Conservation (phyloP, 1,140 invertebrate species). For the Heliconius hewitsoni region DNA sequence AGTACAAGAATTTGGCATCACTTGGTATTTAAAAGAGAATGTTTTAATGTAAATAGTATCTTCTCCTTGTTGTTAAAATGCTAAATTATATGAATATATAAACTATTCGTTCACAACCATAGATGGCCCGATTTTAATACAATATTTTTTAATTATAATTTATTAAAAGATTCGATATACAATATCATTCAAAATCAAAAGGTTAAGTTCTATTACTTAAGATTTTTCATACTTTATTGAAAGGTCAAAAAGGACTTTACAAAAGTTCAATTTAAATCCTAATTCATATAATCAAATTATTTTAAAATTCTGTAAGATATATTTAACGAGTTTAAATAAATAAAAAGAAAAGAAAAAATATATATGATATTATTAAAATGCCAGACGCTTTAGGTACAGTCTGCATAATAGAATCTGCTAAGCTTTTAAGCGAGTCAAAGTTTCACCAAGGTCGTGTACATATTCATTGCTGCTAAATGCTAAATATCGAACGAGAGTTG, state of each 20-base stretch:
- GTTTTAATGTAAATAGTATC: not conserved
- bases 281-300: too few relatives aligned
- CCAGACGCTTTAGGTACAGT: conserved; percentile 5
- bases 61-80: not conserved
- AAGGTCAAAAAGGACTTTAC: too few relatives aligned
- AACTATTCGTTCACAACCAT: not conserved
- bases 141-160: not conserved
- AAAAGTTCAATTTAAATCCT: too few relatives aligned
- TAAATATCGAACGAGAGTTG: not conserved
- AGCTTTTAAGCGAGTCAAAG: not conserved
- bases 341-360: not conserved
- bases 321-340: too few relatives aligned
- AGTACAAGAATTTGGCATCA: not conserved
- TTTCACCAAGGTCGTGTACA: conserved; percentile 17
- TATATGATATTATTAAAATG: not conserved
- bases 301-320: too few relatives aligned
- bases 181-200: too few relatives aligned
- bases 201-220: too few relatives aligned
- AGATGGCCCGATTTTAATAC: not conserved
- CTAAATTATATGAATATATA: too few relatives aligned
- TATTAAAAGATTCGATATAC: not conserved
- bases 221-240: too few relatives aligned
- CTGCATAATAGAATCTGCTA: conserved; percentile 3
- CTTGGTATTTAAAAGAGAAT: not conserved
- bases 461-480: conserved; percentile 6